These are phyloP conservation scores for Drosophila pseudotakahashii DNA, from an alignment of 2,888 invertebrate genomes.

Conservation along the genomic window DNA sequence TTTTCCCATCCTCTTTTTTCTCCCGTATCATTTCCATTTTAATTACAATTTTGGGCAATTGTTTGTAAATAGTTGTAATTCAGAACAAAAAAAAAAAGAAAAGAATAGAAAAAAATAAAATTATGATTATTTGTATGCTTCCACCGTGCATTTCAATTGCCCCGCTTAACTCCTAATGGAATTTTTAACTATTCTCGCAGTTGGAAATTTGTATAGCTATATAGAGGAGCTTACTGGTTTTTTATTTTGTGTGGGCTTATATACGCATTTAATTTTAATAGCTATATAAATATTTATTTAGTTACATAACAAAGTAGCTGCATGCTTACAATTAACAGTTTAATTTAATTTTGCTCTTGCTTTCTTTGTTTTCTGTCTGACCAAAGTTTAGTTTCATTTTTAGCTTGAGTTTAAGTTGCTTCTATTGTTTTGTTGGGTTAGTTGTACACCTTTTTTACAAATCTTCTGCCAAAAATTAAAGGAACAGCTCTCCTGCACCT, in stretches of 20 bases:
- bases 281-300: constrained; percentile 74
- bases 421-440: constrained; percentile 35
- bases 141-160: constrained; percentile 30
- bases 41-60: constrained; percentile 72
- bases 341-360: constrained; percentile 26
- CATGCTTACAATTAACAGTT: constrained; percentile 48
- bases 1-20: constrained; percentile 28
- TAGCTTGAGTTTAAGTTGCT: constrained; percentile 30
- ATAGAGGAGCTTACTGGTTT: constrained; percentile 50
- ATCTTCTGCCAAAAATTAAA: constrained; percentile 11
- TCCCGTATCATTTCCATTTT: constrained; percentile 61
- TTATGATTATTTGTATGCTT: constrained; percentile 18
- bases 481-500: constrained; percentile 23
- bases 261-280: constrained; percentile 57
- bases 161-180: constrained; percentile 61
- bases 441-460: constrained; percentile 21
- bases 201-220: constrained; percentile 26
- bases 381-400: constrained; percentile 24
- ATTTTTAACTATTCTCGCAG: constrained; percentile 66
- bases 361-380: constrained; percentile 11
- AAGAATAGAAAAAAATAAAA: constrained; percentile 16
- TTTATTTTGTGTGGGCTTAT: constrained; percentile 31
- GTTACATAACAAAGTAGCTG: constrained; percentile 72
- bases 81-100: constrained; percentile 53
- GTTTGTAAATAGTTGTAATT: constrained; percentile 61